Base-by-base conservation (phyloP, 2,888 invertebrate genomes). In the Drosophila multiciliata region DNA sequence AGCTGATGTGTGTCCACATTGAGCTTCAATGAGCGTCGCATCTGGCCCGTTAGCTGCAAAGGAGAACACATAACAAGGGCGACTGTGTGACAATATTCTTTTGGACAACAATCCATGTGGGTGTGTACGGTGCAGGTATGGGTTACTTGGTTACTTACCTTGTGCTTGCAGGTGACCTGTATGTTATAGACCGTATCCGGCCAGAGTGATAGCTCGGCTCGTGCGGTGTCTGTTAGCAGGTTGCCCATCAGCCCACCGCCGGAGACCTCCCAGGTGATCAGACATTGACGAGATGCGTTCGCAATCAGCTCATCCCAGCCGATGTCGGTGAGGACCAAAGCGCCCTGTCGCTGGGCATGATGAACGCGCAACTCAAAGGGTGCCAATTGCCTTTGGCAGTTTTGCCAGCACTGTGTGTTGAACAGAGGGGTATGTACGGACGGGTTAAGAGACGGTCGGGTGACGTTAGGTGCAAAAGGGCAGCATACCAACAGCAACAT, bases 171-270 rank as follows among this genome's bases (percentile, higher is more conserved):
- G 66, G 93, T 93, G 67, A 93, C 93, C 82, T 93, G 93, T 38
- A 93, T 92, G 55, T 93, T 92, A 78, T 93, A 93, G 71, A 92
- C 93, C 17, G 93, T 93, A 65, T 93, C 93, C 48, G 93, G 93
- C 93, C 93, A 93, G 29, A 93, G 78, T 12, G 93, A 93, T 15
- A 93, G 82, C 71, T 93, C 93, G 26, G 93, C 93, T 81, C 91
- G 92, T 63, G 90, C 92, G 6, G 93, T 91, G 55, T 93, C 93
- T 40, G 93, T 93, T 23, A 93, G 86, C 29, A 93, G 90, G 72
- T 93, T 93, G 33, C 93, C 93, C 92, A 93, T 93, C 36, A 93
- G 88, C 1, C 93, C 93, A 42, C 93, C 93, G 66, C 93, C 93
- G 20, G 92, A 92, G 36, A 93, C 92, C 80, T 93, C 93, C 93